A percentile compares a stretch with the other conserved stretches of the same genome.
phyloP scores from a whole-genome alignment of 2,797 vertebrate genomes.

The Pseudochirops corinnae region DNA sequence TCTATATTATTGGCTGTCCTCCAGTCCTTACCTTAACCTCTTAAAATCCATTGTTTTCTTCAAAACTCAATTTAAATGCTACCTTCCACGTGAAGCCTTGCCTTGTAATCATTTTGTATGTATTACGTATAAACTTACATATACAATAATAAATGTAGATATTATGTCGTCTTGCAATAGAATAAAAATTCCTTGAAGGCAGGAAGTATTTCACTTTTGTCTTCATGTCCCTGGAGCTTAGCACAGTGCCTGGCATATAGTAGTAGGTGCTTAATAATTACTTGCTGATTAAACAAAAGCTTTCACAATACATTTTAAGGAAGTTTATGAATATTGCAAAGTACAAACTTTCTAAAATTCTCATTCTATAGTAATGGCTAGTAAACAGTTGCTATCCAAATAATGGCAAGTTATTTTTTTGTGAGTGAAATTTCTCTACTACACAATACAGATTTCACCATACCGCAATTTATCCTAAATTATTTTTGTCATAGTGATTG shows the following conservation, averaged over 20 bases:
- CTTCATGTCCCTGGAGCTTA: not conserved
- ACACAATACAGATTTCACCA: not conserved
- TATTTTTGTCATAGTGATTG: constrained; percentile 14
- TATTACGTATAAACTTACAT: not conserved
- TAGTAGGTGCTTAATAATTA: not conserved
- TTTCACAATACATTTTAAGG: constrained; percentile 36
- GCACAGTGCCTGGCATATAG: not conserved
- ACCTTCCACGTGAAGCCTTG: not conserved
- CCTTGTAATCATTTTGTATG: not conserved
- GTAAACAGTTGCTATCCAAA: not conserved
- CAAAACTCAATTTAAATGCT: not conserved
- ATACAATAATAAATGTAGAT: not conserved
- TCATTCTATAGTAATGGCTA: constrained; percentile 30
- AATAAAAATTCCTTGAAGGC: not conserved
- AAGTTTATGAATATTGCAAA: not conserved
- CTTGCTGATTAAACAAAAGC: not conserved
- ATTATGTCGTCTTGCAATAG: not conserved
- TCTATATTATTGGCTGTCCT: not conserved
- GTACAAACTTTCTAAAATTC: constrained; percentile 26
- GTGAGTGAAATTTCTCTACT: constrained; percentile 11
- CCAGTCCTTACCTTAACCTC: not conserved
- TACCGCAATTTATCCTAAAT: not conserved
- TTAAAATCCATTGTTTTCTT: not conserved
- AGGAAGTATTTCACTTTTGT: not conserved
- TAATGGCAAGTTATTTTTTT: constrained; percentile 29